These are phyloP conservation scores for Eueides isabella DNA, from an alignment of 1,140 invertebrate genomes.

Conservation along the genomic window DNA sequence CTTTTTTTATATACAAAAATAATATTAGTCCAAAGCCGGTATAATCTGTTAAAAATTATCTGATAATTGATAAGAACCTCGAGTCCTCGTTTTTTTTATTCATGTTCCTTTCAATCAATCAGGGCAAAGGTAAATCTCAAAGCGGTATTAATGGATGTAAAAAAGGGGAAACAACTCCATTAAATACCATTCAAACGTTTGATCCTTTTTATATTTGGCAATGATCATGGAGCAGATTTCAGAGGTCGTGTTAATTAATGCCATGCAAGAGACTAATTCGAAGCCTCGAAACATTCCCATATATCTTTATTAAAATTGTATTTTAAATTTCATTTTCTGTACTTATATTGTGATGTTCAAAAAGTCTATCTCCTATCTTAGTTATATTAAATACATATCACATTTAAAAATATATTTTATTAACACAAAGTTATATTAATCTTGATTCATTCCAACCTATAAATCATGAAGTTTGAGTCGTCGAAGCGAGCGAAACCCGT, in stretches of 20 bases:
- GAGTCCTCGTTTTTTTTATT: constrained; percentile 55
- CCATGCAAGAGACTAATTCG: constrained; percentile 18
- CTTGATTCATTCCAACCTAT: background rate
- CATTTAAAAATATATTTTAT: background rate
- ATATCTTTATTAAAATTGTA: background rate
- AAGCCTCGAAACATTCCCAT: background rate
- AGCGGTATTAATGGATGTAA: constrained; percentile 77
- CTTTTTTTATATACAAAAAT: background rate
- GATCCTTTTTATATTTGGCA: constrained; percentile 80
- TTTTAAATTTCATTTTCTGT: too few species aligned
- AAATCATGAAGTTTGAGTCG: constrained; percentile 13
- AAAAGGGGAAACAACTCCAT: constrained; percentile 77
- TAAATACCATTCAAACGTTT: constrained; percentile 81
- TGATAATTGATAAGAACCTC: constrained; percentile 58
- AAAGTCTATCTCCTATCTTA: too few species aligned
- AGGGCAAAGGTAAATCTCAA: constrained; percentile 71
- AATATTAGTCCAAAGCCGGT: constrained; percentile 16
- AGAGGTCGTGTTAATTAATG: constrained; percentile 65
- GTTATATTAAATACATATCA: too few species aligned
- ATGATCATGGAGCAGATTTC: constrained; percentile 70
- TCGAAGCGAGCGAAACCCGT: constrained; percentile 55
- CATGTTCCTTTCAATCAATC: constrained; percentile 63
- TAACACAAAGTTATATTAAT: background rate
- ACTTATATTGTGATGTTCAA: too few species aligned
- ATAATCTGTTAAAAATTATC: constrained; percentile 63